Evolutionary conservation across 1,140 invertebrate species (phyloP).

Genomic region (Leptestheria dahalacensis): DNA sequence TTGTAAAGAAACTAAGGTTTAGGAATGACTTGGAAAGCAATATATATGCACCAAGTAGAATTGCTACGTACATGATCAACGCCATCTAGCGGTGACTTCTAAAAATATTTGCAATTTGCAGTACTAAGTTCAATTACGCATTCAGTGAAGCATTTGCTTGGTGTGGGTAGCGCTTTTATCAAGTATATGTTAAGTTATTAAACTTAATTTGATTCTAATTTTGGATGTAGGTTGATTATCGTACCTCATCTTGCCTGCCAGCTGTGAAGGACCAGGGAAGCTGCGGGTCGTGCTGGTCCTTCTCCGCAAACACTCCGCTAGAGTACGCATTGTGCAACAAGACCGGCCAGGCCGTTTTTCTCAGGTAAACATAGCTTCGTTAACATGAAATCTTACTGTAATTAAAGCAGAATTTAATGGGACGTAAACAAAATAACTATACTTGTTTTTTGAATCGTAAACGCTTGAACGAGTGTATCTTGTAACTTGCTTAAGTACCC

Average conservation of each 20-base stretch:
- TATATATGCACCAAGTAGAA: too few relatives aligned
- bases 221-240: conserved; percentile 28
- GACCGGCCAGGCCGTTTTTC: background rate
- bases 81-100: too few relatives aligned
- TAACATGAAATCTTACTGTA: background rate
- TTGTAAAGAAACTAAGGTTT: too few relatives aligned
- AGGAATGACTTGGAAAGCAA: too few relatives aligned
- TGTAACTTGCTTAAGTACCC: too few relatives aligned
- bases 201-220: background rate
- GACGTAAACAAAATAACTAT: too few relatives aligned
- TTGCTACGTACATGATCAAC: too few relatives aligned
- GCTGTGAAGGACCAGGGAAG: conserved; percentile 30
- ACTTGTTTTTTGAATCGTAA: background rate
- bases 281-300: conserved; percentile 13
- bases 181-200: background rate
- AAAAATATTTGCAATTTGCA: too few relatives aligned
- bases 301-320: conserved; percentile 14
- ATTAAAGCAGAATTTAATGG: background rate
- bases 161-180: too few relatives aligned
- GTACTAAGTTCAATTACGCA: too few relatives aligned
- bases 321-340: conserved; percentile 9
- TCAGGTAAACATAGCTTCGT: background rate
- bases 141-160: too few relatives aligned
- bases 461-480: too few relatives aligned
- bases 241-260: conserved; percentile 29